A percentile compares a stretch with the other conserved stretches of the same genome.
Evolutionary conservation across 2,113 vertebrate species (phyloP).

Genomic region (Argyrosomus japonicus): DNA sequence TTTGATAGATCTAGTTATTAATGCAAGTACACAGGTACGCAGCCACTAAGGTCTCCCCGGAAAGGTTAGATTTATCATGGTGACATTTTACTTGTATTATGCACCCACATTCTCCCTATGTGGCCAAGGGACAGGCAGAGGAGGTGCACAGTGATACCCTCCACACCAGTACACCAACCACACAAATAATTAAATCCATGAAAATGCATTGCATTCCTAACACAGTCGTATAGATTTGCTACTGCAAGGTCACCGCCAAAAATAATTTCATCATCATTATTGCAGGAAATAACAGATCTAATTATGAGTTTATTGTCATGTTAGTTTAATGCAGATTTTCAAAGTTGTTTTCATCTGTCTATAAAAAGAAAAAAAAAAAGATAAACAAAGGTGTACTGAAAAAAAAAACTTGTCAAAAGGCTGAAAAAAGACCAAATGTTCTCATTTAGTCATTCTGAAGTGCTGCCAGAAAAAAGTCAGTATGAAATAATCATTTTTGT

Average conservation of each 20-base stretch:
- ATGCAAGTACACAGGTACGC: constrained; percentile 82
- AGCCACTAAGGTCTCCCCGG: constrained; percentile 71
- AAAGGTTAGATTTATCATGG: constrained; percentile 86
- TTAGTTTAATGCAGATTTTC: constrained; percentile 35
- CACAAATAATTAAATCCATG: constrained; percentile 11
- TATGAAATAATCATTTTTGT: constrained; percentile 69
- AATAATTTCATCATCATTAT: constrained; percentile 13
- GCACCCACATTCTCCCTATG: constrained; percentile 65
- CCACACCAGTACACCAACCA: constrained; percentile 4
- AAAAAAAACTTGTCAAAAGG: constrained; percentile 50
- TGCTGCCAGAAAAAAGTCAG: constrained; percentile 54
- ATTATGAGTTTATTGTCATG: constrained; percentile 41
- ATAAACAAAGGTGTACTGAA: constrained; percentile 44
- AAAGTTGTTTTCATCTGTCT: constrained; percentile 45
- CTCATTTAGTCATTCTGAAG: constrained; percentile 71
- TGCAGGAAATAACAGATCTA: background rate
- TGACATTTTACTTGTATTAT: constrained; percentile 83
- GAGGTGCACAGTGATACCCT: constrained; percentile 28
- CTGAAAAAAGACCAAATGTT: constrained; percentile 60
- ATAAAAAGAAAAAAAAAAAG: constrained; percentile 5
- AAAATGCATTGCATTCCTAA: background rate
- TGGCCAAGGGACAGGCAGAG: constrained; percentile 41
- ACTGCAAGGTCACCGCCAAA: constrained; percentile 27
- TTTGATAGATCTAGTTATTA: constrained; percentile 86
- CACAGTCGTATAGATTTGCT: constrained; percentile 9